Base-by-base conservation (phyloP, 2,888 invertebrate species). In the Eristalis intricaria region DNA sequence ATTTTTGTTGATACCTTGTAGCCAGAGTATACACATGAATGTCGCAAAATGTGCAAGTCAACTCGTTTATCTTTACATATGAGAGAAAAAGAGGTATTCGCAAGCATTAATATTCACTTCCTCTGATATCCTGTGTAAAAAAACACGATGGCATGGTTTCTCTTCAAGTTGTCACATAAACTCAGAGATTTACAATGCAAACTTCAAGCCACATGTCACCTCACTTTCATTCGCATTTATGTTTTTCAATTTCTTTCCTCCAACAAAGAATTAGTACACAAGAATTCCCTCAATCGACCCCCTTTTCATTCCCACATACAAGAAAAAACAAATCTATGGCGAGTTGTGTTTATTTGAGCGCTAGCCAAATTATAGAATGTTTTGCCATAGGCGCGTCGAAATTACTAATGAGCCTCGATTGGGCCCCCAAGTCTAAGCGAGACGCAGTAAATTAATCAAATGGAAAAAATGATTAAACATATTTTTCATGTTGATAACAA, bases 381-480 rank as follows among this genome's bases (percentile, higher is more conserved):
- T 50, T 50, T 19, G 19, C 50, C 8, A 50, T 19, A 8, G 19
- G 19, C 50, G 50, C 50, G 19, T 19, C 50, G 19, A 19, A 50
- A 8, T 10, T 19, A 19, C 50, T 50, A 50, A 50, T 19, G 50
- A 50, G 50, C 19, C n/a, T n/a, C 50, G 5, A n/a, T 19, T 50
- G 4, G 50, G 0, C 32, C 19, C 2, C n/a, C 50, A 19, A 2
- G 50, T 50, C 50, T 19, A 69, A 15, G 68, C 77, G 85, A 70
- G 78, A 68, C 73, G 82, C 70, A 86, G 85, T 86, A 82, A 86
- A 86, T 86, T 86, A 86, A 86, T 86, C 85, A 82, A 32, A 74
- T 56, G 32, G 40, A 74, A 40, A 38, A 81, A 81, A 77, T 74
- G 60, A 77, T 78, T 77, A 82, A 86, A 74, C 85, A 86, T 70